A percentile compares a stretch with the other conserved stretches of the same genome.
phyloP scores from a whole-genome alignment of 2,113 vertebrate species.

The Cavia porcellus region DNA sequence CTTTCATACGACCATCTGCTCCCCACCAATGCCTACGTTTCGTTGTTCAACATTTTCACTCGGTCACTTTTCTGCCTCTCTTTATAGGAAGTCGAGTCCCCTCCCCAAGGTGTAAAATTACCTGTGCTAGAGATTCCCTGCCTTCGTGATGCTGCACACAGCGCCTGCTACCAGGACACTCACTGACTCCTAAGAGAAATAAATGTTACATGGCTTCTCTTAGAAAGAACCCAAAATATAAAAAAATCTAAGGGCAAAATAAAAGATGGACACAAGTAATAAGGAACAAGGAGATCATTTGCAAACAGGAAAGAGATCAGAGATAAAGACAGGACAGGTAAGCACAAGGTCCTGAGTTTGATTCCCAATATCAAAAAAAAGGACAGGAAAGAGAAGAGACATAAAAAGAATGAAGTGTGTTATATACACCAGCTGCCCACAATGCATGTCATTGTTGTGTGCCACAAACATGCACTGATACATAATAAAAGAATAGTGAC shows the following conservation, averaged over 20 bases:
- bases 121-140: background rate
- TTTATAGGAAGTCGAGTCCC: background rate
- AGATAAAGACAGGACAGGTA: background rate
- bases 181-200: background rate
- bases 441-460: too few relatives aligned
- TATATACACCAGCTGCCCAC: background rate
- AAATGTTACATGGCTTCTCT: background rate
- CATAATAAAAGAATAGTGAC: background rate
- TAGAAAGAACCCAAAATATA: background rate
- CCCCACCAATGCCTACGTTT: fast-evolving
- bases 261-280: background rate
- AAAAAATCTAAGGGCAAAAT: background rate
- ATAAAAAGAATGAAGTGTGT: background rate
- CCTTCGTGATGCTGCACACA: background rate
- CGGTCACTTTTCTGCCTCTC: background rate
- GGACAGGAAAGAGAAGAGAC: background rate
- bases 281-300: background rate
- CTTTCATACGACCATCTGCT: too few relatives aligned
- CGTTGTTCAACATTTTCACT: background rate
- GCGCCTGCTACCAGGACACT: background rate
- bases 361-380: too few relatives aligned
- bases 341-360: too few relatives aligned
- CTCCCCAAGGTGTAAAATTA: background rate
- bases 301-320: background rate
- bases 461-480: background rate